Evolutionary conservation across 2,888 invertebrate species (phyloP), one percentile per base, ranked within the genome.

Genomic region (Brenthis ino): DNA sequence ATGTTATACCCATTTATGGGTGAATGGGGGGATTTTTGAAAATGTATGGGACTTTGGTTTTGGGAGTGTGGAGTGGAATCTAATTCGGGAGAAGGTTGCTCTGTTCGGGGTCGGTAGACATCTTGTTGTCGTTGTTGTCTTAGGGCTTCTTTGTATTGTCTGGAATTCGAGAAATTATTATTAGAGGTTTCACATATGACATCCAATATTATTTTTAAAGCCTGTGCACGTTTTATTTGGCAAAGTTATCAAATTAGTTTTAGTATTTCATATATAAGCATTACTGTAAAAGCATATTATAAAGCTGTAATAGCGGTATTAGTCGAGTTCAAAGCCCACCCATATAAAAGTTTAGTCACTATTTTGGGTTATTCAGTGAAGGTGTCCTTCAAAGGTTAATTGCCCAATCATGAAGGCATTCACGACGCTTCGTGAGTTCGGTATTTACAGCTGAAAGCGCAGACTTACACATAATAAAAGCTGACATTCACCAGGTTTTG

Each of bases 141-240:
- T 83, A 97, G 88, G 69, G 97, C 97, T 94, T 97, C 97, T 93
- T 97, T 97, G 93, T 97, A 97, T 93, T 97, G 97, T 89, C 97
- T 95, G 91, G 6, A 92, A 94, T 72, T 71, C 37, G 37, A 63
- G 20, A 63, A 37, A 8, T n/a, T 1, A 8, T 20, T 14, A 14
- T 53, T 37, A 63, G 6, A 61, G 2, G 14, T 53, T 37, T 20
- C 37, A 16, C 16, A 51, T 8, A 13, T 16, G 5, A 8, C 4
- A 48, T 28, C 28, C n/a, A 8, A 11, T 14, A 5, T 14, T 50
- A 2, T 43, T 24, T n/a, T 43, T 48, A 28, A 60, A 60, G 58
- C 48, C 37, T 63, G 63, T 53, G 51, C 53, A 53, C 16, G 33
- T 63, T 33, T 37, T 53, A 20, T 53, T 37, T 20, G 20, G 8